A percentile compares a stretch with the other conserved stretches of the same genome.
Evolutionary conservation across 2,113 vertebrate species (phyloP).

Genomic region (Falco punctatus): DNA sequence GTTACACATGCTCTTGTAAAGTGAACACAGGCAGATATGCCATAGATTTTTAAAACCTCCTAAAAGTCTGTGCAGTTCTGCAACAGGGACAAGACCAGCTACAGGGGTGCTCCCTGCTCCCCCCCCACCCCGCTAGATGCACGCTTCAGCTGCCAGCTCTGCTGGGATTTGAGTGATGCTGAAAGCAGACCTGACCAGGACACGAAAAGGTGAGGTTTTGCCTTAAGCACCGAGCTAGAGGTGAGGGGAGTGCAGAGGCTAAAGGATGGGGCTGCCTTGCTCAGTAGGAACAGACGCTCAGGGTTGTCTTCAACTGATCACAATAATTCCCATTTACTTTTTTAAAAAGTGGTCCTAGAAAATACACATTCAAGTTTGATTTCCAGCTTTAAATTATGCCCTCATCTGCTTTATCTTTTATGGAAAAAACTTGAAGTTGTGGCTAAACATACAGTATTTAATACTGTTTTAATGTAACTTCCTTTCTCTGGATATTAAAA

Average conservation of each 20-base stretch:
- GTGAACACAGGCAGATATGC: background rate
- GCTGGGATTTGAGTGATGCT: background rate
- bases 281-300: background rate
- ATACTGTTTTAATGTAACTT: background rate
- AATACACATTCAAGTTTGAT: background rate
- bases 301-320: background rate
- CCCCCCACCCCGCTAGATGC: rapidly evolving
- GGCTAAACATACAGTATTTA: background rate
- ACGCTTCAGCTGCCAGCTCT: rapidly evolving
- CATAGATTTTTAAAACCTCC: background rate
- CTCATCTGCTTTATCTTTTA: background rate
- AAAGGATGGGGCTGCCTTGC: background rate
- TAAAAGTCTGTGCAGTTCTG: rapidly evolving
- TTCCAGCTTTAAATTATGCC: background rate
- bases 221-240: background rate
- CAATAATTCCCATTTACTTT: background rate
- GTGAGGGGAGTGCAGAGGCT: background rate
- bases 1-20: background rate
- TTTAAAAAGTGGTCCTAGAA: background rate
- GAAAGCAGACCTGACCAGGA: background rate
- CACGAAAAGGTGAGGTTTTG: background rate
- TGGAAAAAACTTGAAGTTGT: background rate
- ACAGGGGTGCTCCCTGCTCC: background rate
- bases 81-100: rapidly evolving
- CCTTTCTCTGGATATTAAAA: background rate